phyloP scores from a whole-genome alignment of 2,797 vertebrate species.

The Staurois parvus region DNA sequence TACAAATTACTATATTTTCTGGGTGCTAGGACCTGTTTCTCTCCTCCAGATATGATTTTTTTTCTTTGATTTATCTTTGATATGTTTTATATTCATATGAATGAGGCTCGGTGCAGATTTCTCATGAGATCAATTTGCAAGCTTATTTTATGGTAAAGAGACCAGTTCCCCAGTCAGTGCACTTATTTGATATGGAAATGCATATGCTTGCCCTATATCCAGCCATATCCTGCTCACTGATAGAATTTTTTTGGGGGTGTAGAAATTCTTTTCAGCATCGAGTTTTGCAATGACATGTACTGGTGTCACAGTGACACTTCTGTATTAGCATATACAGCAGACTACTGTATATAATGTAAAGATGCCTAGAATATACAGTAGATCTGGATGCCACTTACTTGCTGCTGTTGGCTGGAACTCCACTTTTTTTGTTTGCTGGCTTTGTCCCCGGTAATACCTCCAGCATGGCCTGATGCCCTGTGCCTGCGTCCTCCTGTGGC shows the following conservation, averaged over 20 bases:
- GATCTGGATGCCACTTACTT: too few species aligned
- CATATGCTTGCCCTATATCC: constrained; percentile 67
- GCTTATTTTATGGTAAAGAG: constrained; percentile 68
- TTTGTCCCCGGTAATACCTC: too few species aligned
- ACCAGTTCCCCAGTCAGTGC: constrained; percentile 68
- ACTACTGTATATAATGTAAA: neutral
- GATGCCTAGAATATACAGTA: neutral
- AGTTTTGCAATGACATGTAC: neutral
- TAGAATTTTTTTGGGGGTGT: constrained; percentile 64
- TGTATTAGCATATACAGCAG: neutral
- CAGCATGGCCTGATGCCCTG: too few species aligned
- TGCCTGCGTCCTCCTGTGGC: too few species aligned
- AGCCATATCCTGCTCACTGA: constrained; percentile 55
- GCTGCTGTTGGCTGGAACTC: too few species aligned
- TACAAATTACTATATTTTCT: constrained; percentile 60
- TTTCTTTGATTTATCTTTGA: constrained; percentile 71
- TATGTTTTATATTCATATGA: constrained; percentile 66
- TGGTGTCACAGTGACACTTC: neutral
- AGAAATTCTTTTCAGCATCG: constrained; percentile 32
- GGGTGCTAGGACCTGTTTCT: constrained; percentile 63
- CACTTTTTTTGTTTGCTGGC: too few species aligned
- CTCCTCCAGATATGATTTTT: constrained; percentile 66
- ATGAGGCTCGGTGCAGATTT: constrained; percentile 67
- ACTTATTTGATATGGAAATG: constrained; percentile 78
- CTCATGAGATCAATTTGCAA: constrained; percentile 77